Evolutionary conservation across 1,140 invertebrate species (phyloP).

Genomic region (Vollenhovia emeryi): DNA sequence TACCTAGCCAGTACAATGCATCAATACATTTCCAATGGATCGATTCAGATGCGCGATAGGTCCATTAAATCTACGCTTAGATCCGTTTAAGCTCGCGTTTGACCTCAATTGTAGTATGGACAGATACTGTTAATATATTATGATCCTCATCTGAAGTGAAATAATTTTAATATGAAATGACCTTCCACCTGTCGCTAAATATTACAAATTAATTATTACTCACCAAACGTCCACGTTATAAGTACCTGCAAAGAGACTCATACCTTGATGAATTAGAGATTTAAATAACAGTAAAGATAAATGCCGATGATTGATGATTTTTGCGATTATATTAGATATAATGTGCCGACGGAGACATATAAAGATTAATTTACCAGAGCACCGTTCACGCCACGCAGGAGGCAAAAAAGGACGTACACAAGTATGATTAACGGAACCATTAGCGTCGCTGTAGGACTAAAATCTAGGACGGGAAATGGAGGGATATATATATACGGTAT

Average conservation of each 20-base stretch:
- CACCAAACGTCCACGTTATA: background rate
- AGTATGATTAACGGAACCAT: slow-evolving; percentile 37
- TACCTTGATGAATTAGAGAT: background rate
- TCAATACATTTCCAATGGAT: slow-evolving; percentile 6
- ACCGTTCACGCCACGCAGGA: background rate
- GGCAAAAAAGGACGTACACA: background rate
- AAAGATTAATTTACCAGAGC: background rate
- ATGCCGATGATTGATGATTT: background rate
- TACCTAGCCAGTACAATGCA: background rate
- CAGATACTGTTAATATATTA: background rate
- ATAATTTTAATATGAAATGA: background rate
- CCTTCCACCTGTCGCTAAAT: no score
- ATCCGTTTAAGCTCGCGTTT: background rate
- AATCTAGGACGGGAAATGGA: slow-evolving; percentile 18
- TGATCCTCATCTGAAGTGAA: background rate
- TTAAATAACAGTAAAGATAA: background rate
- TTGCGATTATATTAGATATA: background rate
- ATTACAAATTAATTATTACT: background rate
- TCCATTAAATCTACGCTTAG: background rate
- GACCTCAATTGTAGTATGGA: background rate
- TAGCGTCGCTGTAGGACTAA: slow-evolving; percentile 13
- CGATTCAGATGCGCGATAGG: background rate
- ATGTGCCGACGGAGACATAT: background rate
- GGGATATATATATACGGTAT: background rate
- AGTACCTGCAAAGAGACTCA: background rate